Conservation (phyloP, 1,140 invertebrate species). For the Drosophila teissieri region DNA sequence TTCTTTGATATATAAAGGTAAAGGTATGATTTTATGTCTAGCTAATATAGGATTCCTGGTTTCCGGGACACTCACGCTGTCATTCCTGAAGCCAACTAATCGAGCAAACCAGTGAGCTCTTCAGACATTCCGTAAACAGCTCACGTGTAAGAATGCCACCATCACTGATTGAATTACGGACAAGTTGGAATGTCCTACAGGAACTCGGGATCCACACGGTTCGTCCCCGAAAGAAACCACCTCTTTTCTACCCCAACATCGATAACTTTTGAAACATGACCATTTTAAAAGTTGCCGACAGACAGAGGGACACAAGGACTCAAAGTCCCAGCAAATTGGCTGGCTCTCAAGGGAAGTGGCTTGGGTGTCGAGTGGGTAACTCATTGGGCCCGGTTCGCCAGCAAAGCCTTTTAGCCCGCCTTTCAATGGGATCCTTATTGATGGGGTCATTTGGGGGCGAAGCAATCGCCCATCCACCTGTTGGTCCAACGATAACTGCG, state of each 20-base stretch:
- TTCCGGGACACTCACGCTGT: neutral
- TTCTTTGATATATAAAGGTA: too few relatives aligned
- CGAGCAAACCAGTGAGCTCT: conserved; percentile 37
- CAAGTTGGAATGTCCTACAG: conserved; percentile 41
- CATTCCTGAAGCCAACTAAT: conserved; percentile 31
- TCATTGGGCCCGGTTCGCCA: conserved; percentile 9
- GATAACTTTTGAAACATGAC: conserved; percentile 60
- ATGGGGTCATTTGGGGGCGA: conserved; percentile 53
- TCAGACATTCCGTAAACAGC: conserved; percentile 59
- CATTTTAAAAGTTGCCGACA: conserved; percentile 69
- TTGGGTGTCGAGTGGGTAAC: conserved; percentile 9
- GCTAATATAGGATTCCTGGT: neutral
- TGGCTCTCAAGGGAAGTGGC: conserved; percentile 50
- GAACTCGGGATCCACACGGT: conserved; percentile 58
- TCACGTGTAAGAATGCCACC: conserved; percentile 69
- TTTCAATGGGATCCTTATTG: conserved; percentile 67
- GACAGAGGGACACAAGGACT: conserved; percentile 45
- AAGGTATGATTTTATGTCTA: neutral
- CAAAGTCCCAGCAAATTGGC: conserved; percentile 68
- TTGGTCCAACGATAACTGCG: conserved; percentile 45
- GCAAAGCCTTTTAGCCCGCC: conserved; percentile 42
- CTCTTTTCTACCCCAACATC: conserved; percentile 5
- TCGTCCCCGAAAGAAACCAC: neutral
- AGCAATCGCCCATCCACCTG: conserved; percentile 39
- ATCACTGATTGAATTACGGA: conserved; percentile 77